These are phyloP conservation scores for Ericerus pela DNA, from an alignment of 1,140 invertebrate species.

Conservation along the genomic window DNA sequence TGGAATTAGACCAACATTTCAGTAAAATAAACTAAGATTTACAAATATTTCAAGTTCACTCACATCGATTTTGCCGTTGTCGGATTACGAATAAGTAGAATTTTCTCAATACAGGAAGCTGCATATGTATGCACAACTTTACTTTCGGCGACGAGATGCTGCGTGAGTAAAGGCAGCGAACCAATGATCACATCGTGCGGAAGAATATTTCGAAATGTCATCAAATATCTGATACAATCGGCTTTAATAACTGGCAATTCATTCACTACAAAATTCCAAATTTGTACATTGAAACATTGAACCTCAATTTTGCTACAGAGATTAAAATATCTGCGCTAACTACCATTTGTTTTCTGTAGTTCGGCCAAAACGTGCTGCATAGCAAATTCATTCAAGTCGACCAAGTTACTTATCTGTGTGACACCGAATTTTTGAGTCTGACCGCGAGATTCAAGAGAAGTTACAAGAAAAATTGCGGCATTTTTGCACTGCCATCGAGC, in stretches of 20 bases:
- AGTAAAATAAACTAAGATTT: conserved; percentile 5
- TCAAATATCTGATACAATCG: conserved; percentile 88
- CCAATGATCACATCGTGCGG: conserved; percentile 58
- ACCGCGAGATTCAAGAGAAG: conserved; percentile 81
- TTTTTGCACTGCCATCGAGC: conserved; percentile 48
- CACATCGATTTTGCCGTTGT: conserved; percentile 38
- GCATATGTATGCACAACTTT: conserved; percentile 89
- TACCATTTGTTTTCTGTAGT: conserved; percentile 57
- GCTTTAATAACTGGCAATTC: conserved; percentile 82
- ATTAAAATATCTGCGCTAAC: conserved; percentile 18
- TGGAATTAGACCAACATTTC: conserved; percentile 29
- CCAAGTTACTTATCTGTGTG: conserved; percentile 75
- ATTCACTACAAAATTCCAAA: conserved; percentile 49
- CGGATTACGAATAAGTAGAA: conserved; percentile 53
- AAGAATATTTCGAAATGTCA: conserved; percentile 84
- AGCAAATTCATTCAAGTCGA: conserved; percentile 78
- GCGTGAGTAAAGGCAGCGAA: conserved; percentile 57
- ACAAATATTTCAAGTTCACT: conserved; percentile 23
- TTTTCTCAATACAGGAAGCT: conserved; percentile 77
- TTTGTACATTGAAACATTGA: not conserved
- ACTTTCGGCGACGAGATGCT: conserved; percentile 53
- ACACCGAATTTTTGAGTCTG: conserved; percentile 80
- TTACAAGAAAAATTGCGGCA: conserved; percentile 88
- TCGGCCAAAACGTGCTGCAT: conserved; percentile 70
- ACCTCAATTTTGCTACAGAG: too few species aligned